Base-by-base conservation (phyloP, 2,113 vertebrate species). In the Solenodon paradoxus region DNA sequence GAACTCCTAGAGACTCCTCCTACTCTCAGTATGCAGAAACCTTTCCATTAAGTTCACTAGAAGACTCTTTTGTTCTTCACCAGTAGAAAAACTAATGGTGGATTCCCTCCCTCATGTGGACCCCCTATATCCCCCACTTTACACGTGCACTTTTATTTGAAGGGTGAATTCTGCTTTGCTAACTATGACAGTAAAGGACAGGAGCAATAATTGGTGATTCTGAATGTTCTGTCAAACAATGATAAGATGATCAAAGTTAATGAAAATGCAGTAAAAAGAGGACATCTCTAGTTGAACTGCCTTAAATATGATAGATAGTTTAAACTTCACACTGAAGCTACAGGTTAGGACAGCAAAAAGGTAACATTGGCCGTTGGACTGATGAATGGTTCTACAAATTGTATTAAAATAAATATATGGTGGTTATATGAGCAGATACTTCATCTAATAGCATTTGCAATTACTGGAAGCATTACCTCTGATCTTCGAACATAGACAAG, bases 211-310 rank as follows among this genome's bases (percentile, higher is more conserved):
- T 45, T 59, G 61, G 30, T 45, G 95, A 93, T 94, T 84, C 32
- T 59, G 53, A 88, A 89, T 55, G 55, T 57, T 85, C 11, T 82
- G 59, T 79, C 91, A 95, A 96, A 95, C 63, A 87, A n/a, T 71
- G 68, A 82, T 66, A 64, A 95, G 57, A 91, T 94, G 45, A 95
- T 92, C 85, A 92, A 68, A 88, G 82, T 88, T 97, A 86, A 96
- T 91, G 87, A 96, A 96, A 90, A 93, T 77, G 53, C 57, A 93
- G 83, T 77, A 57, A 66, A 95, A 94, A 80, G 64, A 79, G 49
- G n/a, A 85, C 16, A 66, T 71, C 35, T 69, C 26, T 71, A 16
- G 20, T 30, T 79, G 57, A 22, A 28, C 9, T 69, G 79, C 12
- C 88, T 78, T 89, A 91, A 94, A 89, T 79, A 82, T 63, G 45